Percentiles rank a stretch among this genome's conserved stretches.
Conservation (phyloP, 2,888 invertebrate species). For the Tipula confusa region DNA sequence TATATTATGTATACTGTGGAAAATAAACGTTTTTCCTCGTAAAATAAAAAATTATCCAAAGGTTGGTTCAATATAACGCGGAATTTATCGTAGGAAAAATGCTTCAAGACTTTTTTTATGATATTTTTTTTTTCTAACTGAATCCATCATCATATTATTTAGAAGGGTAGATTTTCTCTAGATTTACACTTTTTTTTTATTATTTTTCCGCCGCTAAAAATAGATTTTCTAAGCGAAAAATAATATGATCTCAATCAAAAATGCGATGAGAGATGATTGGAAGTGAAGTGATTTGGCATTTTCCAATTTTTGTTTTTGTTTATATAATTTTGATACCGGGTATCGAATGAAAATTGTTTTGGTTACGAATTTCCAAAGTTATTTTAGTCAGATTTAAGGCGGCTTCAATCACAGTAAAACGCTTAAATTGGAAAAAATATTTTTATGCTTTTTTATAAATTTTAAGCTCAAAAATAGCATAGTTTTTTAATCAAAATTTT, state of each 20-base stretch:
- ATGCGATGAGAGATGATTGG: not conserved
- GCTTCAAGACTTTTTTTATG: not conserved
- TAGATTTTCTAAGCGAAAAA: not conserved
- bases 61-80: not conserved
- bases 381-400: too few species aligned
- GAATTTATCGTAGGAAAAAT: not conserved
- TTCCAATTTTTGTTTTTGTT: not conserved
- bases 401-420: too few species aligned
- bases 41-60: not conserved
- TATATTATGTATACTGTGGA: not conserved
- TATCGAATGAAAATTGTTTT: not conserved
- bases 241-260: not conserved
- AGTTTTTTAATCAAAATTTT: too few species aligned
- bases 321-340: not conserved
- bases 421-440: too few species aligned
- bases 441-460: too few species aligned
- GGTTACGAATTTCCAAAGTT: too few species aligned
- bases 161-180: slow-evolving; percentile 16
- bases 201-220: not conserved
- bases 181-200: not conserved
- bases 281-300: not conserved
- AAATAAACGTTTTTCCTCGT: not conserved
- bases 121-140: not conserved
- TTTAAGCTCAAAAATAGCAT: too few species aligned
- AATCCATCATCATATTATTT: not conserved